Evolutionary conservation across 37 sponge, comb jelly and placozoan species (phyloP).

Genomic region (Amphimedon queenslandica): DNA sequence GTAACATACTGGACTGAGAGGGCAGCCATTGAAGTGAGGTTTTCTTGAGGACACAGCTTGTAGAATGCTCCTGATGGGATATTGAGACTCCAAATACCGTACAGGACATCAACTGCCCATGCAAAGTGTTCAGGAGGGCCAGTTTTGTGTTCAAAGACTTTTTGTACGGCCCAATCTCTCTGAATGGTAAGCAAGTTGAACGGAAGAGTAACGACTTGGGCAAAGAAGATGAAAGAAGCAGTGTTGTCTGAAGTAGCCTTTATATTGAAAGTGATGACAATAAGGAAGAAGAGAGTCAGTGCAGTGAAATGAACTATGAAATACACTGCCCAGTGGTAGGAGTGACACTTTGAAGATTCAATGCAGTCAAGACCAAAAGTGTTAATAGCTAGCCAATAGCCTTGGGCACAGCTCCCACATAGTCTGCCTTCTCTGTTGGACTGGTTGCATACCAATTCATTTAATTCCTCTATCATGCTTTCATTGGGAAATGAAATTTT

Average conservation of each 20-base stretch:
- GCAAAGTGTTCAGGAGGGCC: not conserved
- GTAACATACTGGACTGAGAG: not conserved
- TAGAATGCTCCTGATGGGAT: not conserved
- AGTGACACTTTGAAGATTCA: not conserved
- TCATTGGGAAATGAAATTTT: not conserved
- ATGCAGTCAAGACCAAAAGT: not conserved
- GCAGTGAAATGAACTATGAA: not conserved
- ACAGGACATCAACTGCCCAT: not conserved
- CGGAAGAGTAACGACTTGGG: not conserved
- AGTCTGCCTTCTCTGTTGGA: not conserved
- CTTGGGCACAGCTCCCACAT: not conserved
- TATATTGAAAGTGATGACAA: not conserved
- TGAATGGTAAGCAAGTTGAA: not conserved
- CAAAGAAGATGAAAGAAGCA: not conserved
- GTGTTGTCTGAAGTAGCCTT: not conserved
- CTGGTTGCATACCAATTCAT: not conserved
- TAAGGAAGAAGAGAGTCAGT: not conserved
- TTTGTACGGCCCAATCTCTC: not conserved
- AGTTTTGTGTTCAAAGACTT: not conserved
- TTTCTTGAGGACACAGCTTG: not conserved
- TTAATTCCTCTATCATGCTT: not conserved
- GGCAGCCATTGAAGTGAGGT: not conserved
- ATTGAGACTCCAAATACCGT: slow-evolving; percentile 2
- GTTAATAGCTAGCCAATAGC: not conserved
- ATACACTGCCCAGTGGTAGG: not conserved